Conservation (phyloP, 2,797 vertebrate species). For the Nothura maculosa region DNA sequence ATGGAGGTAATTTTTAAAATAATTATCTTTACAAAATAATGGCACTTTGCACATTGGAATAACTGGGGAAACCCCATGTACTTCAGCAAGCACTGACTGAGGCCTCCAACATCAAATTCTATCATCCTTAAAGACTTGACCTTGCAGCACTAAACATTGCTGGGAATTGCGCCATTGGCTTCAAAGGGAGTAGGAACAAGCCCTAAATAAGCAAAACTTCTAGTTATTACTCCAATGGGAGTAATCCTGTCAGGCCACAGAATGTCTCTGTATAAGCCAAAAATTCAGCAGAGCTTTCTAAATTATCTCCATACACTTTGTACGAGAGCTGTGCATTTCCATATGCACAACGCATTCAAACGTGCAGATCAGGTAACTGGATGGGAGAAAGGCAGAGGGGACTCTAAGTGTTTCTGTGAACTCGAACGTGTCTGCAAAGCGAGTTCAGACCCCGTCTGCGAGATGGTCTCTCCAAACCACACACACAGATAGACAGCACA, state of each 20-base stretch:
- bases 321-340: not conserved
- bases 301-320: not conserved
- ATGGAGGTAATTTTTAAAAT: not conserved
- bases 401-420: not conserved
- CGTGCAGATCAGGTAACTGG: not conserved
- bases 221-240: constrained; percentile 56
- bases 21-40: constrained; percentile 2
- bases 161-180: constrained; percentile 67
- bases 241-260: constrained; percentile 64
- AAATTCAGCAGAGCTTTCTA: constrained; percentile 38
- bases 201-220: constrained; percentile 68
- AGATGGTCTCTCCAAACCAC: not conserved
- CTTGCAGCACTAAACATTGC: constrained; percentile 60
- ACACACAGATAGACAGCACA: not conserved
- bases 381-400: not conserved
- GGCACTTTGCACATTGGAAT: constrained; percentile 5
- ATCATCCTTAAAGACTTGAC: constrained; percentile 58
- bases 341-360: not conserved
- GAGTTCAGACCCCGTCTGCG: not conserved
- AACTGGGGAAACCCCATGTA: constrained; percentile 39
- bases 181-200: constrained; percentile 67
- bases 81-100: not conserved
- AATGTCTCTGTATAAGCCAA: constrained; percentile 47
- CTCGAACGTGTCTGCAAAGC: not conserved
- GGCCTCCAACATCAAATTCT: constrained; percentile 32